Base-by-base conservation (phyloP, 2,113 vertebrate genomes). In the Antidorcas marsupialis region DNA sequence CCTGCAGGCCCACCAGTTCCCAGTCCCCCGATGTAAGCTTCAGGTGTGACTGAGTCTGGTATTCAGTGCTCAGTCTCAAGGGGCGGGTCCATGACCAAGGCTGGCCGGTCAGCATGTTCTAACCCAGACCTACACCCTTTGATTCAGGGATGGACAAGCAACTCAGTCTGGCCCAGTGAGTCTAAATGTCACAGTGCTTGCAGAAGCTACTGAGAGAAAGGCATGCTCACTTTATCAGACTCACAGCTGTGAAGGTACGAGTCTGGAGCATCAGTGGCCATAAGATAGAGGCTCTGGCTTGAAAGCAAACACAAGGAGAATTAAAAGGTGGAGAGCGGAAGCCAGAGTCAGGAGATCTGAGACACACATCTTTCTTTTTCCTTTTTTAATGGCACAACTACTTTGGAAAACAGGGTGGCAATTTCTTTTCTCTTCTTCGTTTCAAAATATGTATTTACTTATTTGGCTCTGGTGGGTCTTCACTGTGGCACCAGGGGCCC, bases 201-300 rank as follows among this genome's bases (percentile, higher is more conserved):
- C 2, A 36, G 30, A 78, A 88, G 16, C 21, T 21, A 0, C 36
- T 13, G 11, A 64, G 52, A 86, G 60, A 43, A 28, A 71, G 7
- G 3, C 23, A 33, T 10, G 17, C 1, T 53, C 19, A 1, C 25
- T 39, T 23, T 19, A 15, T 12, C 60, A 27, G 30, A 57, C 10
- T 3, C 19, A 52, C 27, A 30, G 3, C 6, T 25, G 1, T 47
- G n/a, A 87, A 19, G 17, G 23, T 12, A 0, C 30, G 17, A 30
- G 7, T 62, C 59, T 87, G 36, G 12, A 39, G 19, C 4, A 0
- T 15, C 4, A 0, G 4, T 2, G 47, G 60, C 57, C 43, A 0
- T n/a, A 7, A 30, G 33, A 30, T 1, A 30, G 8, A 52, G 7
- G 21, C 50, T 4, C 1, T 9, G n/a, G 2, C 7, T 7, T 36